Conservation (phyloP, 2,888 invertebrate genomes). For the Pogonocherus hispidulus region DNA sequence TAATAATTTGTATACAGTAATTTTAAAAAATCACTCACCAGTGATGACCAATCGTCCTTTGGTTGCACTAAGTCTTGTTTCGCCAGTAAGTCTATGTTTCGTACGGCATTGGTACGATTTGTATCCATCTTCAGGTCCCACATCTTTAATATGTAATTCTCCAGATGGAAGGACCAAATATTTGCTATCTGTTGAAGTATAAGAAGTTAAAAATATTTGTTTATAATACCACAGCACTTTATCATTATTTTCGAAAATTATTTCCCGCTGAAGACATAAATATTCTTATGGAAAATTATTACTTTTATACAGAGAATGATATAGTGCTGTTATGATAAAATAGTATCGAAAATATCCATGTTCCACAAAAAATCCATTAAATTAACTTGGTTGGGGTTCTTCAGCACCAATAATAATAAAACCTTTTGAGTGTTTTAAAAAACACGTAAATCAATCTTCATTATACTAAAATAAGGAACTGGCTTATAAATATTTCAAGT, state of each 20-base stretch:
- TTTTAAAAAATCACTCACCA: conserved; percentile 77
- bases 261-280: no score
- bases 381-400: background rate
- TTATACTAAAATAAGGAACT: background rate
- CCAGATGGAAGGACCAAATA: conserved; percentile 95
- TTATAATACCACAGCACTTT: conserved; percentile 2
- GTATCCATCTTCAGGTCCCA: conserved; percentile 94
- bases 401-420: conserved; percentile 3
- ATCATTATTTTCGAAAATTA: background rate
- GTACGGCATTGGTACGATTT: conserved; percentile 95
- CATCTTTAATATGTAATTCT: conserved; percentile 95
- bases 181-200: conserved; percentile 83
- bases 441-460: conserved; percentile 15
- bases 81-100: conserved; percentile 92
- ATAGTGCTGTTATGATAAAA: background rate
- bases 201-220: conserved; percentile 26
- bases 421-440: background rate
- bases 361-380: background rate
- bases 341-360: conserved; percentile 18
- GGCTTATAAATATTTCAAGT: conserved; percentile 22
- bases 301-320: background rate
- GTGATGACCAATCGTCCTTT: conserved; percentile 95
- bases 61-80: conserved; percentile 92
- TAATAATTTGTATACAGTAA: conserved; percentile 13
- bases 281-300: background rate